Conservation (phyloP, 2,797 vertebrate genomes). For the Oryzias dopingdopingensis region DNA sequence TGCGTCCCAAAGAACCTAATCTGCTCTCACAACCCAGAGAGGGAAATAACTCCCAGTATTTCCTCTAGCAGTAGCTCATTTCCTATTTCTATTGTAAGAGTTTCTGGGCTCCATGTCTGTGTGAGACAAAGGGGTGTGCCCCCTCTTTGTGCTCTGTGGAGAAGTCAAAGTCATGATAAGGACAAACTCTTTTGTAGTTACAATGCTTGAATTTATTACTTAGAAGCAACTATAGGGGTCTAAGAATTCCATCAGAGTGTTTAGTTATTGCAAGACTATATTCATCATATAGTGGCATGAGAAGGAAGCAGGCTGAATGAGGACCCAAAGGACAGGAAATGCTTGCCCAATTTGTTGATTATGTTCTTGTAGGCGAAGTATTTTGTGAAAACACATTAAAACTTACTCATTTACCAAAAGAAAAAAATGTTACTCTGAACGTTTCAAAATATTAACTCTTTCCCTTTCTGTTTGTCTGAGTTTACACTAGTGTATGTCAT, state of each 20-base stretch:
- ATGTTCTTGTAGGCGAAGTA: background rate
- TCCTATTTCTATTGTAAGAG: slow-evolving; percentile 70
- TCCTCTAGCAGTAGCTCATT: slow-evolving; percentile 70
- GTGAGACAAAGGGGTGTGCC: slow-evolving; percentile 59
- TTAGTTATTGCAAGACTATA: background rate
- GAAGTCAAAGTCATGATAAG: slow-evolving; percentile 50
- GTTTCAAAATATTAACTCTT: background rate
- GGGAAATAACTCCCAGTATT: slow-evolving; percentile 59
- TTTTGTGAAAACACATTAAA: background rate
- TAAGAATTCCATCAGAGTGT: background rate
- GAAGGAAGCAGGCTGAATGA: background rate
- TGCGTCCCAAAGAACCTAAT: slow-evolving; percentile 1
- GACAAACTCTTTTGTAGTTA: slow-evolving; percentile 25
- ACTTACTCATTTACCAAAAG: background rate
- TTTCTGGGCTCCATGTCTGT: slow-evolving; percentile 29
- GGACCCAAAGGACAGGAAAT: background rate
- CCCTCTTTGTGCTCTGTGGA: slow-evolving; percentile 32
- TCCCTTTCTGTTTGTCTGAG: no score
- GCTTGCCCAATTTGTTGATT: background rate
- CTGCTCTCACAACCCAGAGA: slow-evolving; percentile 17
- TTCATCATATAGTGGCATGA: background rate
- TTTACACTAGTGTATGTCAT: slow-evolving; percentile 10
- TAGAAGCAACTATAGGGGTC: slow-evolving; percentile 6
- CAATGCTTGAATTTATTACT: slow-evolving; percentile 30
- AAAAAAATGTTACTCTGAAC: background rate